A percentile compares a stretch with the other conserved stretches of the same genome.
These are phyloP conservation scores for Oegoconia quadripuncta DNA, from an alignment of 2,888 invertebrate genomes.

Conservation along the genomic window DNA sequence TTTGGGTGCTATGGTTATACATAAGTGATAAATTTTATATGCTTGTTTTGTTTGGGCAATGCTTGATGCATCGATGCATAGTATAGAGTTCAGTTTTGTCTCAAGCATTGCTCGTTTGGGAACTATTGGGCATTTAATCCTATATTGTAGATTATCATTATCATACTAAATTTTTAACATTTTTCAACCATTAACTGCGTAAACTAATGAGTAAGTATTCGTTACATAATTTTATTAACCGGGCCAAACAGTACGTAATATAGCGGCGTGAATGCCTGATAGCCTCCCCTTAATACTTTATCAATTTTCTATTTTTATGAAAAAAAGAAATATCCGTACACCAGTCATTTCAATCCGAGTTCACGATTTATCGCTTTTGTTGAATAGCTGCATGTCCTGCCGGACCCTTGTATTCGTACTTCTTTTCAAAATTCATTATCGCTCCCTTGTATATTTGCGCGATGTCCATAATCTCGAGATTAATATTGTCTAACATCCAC, in stretches of 20 bases:
- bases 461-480: too few species aligned
- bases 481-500: conserved; percentile 1
- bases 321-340: conserved; percentile 56
- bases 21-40: conserved; percentile 71
- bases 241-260: conserved; percentile 60
- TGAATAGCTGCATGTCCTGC: conserved; percentile 62
- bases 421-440: conserved; percentile 22
- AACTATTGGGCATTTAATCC: conserved; percentile 80
- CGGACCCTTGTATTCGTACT: conserved; percentile 36
- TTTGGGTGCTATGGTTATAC: conserved; percentile 78
- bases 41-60: conserved; percentile 69
- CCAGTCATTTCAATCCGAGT: conserved; percentile 67
- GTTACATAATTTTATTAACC: conserved; percentile 68
- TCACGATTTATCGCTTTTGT: conserved; percentile 66
- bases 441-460: conserved; percentile 13
- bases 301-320: conserved; percentile 50
- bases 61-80: conserved; percentile 43
- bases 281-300: conserved; percentile 63
- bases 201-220: conserved; percentile 70
- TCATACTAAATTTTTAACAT: conserved; percentile 79
- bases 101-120: conserved; percentile 68
- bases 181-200: conserved; percentile 77
- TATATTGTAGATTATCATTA: conserved; percentile 77
- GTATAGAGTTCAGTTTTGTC: conserved; percentile 21
- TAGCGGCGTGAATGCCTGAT: conserved; percentile 79